Evolutionary conservation across 2,888 invertebrate species (phyloP), one percentile per base, ranked within the genome.

Genomic region (Nemurella pictetii): DNA sequence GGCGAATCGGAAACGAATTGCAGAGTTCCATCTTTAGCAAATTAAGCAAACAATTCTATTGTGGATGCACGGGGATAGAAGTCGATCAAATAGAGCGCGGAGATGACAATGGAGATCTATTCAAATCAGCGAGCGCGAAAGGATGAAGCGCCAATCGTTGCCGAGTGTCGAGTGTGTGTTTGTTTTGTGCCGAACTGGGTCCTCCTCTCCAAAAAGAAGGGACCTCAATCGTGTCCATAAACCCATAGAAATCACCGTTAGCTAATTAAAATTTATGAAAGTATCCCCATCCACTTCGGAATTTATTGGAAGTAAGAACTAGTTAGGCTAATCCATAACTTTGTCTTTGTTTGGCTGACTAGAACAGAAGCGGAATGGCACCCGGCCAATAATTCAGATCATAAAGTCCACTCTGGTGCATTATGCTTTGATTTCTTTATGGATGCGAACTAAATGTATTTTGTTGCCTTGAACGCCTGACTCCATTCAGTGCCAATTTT

Each of bases 401-500:
- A 78, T n/a, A 28, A 78, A 28, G 3, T 28, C 9, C 30, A 30
- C 28, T 29, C 7, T 30, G 25, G 78, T 78, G 28, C 27, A 75
- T 28, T 25, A 7, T 55, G 55, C 20, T 55, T 55, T 55, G 55
- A 55, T 55, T 55, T 55, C 55, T 55, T 15, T 7, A n/a, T n/a
- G n/a, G 7, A 36, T 9, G 15, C 7, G 55, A 15, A 36, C 7
- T 27, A 28, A 28, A 75, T 75, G 9, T 75, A 12, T 3, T 20
- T 83, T 83, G 35, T 85, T 83, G 77, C 85, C 83, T 85, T 85
- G 82, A 82, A 82, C 29, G 32, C 27, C 3, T 7, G 26, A 27
- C 35, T 82, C 27, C 77, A 30, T 85, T 85, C 85, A 85, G 82
- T 85, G 77, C 84, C 85, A 85, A 80, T 72, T 27, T 30, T 30